Base-by-base conservation (phyloP, 64 coral and sea anemone species). In the Catalaphyllia jardinei region DNA sequence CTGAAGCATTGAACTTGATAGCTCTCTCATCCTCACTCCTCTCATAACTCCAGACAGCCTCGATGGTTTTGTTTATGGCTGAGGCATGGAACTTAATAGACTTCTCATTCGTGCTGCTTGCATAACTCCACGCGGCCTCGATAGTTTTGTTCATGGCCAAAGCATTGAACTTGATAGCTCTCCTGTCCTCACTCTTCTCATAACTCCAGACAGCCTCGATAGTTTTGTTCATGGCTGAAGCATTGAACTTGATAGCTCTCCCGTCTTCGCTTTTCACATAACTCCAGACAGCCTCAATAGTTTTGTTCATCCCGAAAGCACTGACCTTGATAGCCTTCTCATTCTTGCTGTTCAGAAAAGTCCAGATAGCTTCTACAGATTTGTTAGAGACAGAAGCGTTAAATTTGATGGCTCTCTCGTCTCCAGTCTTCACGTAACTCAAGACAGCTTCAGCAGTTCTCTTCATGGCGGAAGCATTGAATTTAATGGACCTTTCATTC, bases 31-130 rank as follows among this genome's bases (percentile, higher is more conserved):
- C 87, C 39, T 87, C 14, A 4, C 79, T 22, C 62, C 74, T 73
- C 1, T 79, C 69, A 38, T 93, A 82, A 30, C 67, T 89, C 91
- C 80, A 86, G 52, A 31, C 39, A 13, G 83, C 87, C 13, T 84
- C 54, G 18, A 89, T 74, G 27, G 87, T 90, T 75, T 93, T 96
- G 55, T 96, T 96, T 42, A 93, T 30, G 31, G 71, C 86, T 13
- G 91, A 89, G 22, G 91, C 90, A 35, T 96, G 89, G 22, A 96
- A 88, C 42, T 93, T 96, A n/a, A 96, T 27, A 60, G 87, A 79
- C 72, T 86, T 89, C 31, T 90, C 94, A 65, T 93, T 71, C 31
- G 67, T 52, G 22, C 35, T 52, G 74, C 74, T 80, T 13, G 87
- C 79, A 33, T 89, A 96, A 31, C 83, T 93, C 49, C 75, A 60